Percentiles rank a stretch among this genome's conserved stretches.
Evolutionary conservation across 2,113 vertebrate species (phyloP).

Genomic region (Peromyscus maniculatus): DNA sequence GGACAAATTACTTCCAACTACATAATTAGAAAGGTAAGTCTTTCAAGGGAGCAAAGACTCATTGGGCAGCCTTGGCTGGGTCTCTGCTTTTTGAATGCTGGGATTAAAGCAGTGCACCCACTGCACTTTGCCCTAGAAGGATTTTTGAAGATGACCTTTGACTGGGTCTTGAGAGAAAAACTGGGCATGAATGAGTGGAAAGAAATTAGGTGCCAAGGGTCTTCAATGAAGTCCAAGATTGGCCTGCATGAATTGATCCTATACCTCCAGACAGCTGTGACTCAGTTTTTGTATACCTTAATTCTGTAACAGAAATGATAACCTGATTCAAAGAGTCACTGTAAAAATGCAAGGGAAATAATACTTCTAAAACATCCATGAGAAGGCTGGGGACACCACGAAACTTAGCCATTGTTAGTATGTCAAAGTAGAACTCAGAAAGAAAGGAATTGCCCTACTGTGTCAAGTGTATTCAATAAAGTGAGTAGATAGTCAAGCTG

Average conservation of each 20-base stretch:
- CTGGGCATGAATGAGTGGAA: background rate
- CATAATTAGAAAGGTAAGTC: background rate
- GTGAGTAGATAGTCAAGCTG: background rate
- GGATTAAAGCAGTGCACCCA: background rate
- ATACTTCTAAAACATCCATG: background rate
- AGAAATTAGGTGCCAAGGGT: background rate
- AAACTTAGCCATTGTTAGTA: background rate
- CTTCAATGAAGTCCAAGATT: background rate
- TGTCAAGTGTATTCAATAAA: background rate
- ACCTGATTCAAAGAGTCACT: background rate
- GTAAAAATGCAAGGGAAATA: background rate
- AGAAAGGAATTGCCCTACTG: background rate
- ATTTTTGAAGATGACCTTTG: background rate
- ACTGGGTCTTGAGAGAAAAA: background rate
- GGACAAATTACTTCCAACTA: background rate
- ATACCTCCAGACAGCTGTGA: background rate
- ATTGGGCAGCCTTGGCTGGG: background rate
- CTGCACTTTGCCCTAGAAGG: background rate
- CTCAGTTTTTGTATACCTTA: background rate
- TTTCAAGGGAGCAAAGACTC: background rate
- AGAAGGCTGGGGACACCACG: background rate
- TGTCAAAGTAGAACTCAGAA: background rate
- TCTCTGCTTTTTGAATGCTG: background rate
- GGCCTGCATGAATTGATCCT: background rate
- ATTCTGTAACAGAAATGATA: constrained; percentile 16